A percentile compares a stretch with the other conserved stretches of the same genome.
These are phyloP conservation scores for Anolis carolinensis DNA, from an alignment of 2,113 vertebrate species.

Conservation along the genomic window DNA sequence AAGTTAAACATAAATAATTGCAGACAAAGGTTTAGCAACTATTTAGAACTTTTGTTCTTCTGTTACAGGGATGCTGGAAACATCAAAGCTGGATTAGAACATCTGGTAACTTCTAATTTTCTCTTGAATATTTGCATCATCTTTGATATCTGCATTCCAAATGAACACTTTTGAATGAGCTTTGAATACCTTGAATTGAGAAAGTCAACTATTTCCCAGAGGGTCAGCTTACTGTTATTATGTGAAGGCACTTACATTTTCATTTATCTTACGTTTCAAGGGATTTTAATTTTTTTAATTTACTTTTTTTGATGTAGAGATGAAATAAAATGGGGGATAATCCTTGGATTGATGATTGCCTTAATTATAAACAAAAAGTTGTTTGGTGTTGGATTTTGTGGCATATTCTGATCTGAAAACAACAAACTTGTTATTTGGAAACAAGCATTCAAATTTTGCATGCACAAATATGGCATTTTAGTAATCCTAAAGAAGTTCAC, in stretches of 20 bases:
- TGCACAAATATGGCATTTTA: conserved; percentile 77
- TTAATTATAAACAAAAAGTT: conserved; percentile 82
- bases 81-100: conserved; percentile 95
- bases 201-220: conserved; percentile 83
- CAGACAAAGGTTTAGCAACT: conserved; percentile 79
- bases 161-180: conserved; percentile 88
- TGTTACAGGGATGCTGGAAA: conserved; percentile 88
- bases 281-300: conserved; percentile 84
- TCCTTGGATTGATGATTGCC: conserved; percentile 81
- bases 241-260: conserved; percentile 84
- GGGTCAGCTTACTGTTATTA: conserved; percentile 83
- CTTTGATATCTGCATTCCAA: conserved; percentile 92
- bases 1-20: conserved; percentile 65
- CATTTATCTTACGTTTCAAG: conserved; percentile 84
- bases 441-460: conserved; percentile 75
- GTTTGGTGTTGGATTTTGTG: conserved; percentile 79
- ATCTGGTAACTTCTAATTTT: conserved; percentile 97
- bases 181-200: conserved; percentile 86
- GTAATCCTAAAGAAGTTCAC: conserved; percentile 69
- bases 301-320: conserved; percentile 84
- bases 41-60: conserved; percentile 87
- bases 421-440: conserved; percentile 74
- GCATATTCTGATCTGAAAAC: conserved; percentile 76
- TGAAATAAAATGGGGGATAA: conserved; percentile 79
- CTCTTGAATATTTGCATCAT: conserved; percentile 87